Evolutionary conservation across 2,888 invertebrate genomes (phyloP), one percentile per base, ranked within the genome.

Genomic region (Ichneumon xanthorius): DNA sequence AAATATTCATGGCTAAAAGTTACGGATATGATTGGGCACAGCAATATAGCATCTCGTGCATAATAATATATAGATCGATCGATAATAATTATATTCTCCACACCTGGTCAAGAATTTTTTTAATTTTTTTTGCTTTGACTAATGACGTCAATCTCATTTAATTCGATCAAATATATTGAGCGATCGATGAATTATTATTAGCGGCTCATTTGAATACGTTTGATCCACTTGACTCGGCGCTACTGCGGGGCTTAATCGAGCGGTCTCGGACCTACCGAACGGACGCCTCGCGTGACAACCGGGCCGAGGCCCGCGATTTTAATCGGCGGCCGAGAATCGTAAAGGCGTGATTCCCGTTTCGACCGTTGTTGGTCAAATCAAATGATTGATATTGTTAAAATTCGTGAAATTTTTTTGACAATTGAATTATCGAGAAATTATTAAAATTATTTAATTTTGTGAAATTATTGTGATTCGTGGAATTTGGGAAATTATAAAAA

Each of bases 131-230:
- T 70, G 48, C 33, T 80, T 55, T 61, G 70, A 81, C 53, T 53
- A 65, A 50, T 77, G 61, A 55, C 76, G 37, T 63, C 71, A 50
- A 61, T 30, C 19, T 50, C 58, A 22, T 70, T 61, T 61, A 76
- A 58, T 45, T 65, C 53, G 26, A 73, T 53, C 72, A 6, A 48
- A 53, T 30, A 50, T 30, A 63, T 50, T n/a, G 53, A 71, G n/a
- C 65, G 77, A 72, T 83, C 73, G 73, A 79, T 73, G 73, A 73
- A 83, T 78, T 72, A 19, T 48, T 14, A 73, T 72, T 67, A 40
- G 63, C 83, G 75, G 73, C 78, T 79, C 68, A 70, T 73, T 83
- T 78, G 63, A 68, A 83, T 79, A 19, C 73, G 61, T 75, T 83
- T 79, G 83, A 79, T 79, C 73, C 70, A 70, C 50, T 83, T 63